Evolutionary conservation across 2,113 vertebrate genomes (phyloP), one percentile per base, ranked within the genome.

Genomic region (Anthoscopus minutus): DNA sequence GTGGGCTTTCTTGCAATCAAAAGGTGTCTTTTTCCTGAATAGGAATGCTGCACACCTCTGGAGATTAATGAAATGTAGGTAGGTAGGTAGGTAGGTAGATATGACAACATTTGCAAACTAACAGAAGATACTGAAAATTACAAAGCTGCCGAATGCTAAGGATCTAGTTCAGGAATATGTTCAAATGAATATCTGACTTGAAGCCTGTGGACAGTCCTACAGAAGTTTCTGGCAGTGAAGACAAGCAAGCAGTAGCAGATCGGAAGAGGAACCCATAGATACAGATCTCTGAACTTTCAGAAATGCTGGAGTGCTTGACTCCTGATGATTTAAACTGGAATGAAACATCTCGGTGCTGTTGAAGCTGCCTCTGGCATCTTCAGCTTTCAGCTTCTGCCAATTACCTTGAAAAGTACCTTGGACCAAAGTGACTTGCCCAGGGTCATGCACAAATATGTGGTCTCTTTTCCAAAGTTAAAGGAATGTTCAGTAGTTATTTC

Each of bases 401-500:
- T 42, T 70, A 91, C 42, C 11, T 53, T 81, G 51, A 84, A 89
- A 93, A 81, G 31, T 8, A 70, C 45, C 79, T 89, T 51, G 47
- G 60, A 62, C 33, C 23, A 83, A 86, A 88, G 45, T 47, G 48
- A 44, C 17, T 89, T 77, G n/a, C 40, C 38, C 77, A 89, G 87
- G 81, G 82, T 93, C 60, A 56, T 74, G 87, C 70, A 62, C 51
- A 93, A 91, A 88, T 73, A 76, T 23, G 20, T 40, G 28, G 35
- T 24, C 48, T 83, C 42, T 78, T 90, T 93, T 77, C 64, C 51
- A 47, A 88, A 73, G 45, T 1, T 92, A 58, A 62, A 73, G 38
- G 70, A 90, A 80, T 81, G 24, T 12, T 94, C 93, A 89, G 87
- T 31, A 74, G 56, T 93, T 78, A 83, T 81, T 97, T 93, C 31